phyloP scores from a whole-genome alignment of 2,797 vertebrate genomes.

The Heliangelus exortis region DNA sequence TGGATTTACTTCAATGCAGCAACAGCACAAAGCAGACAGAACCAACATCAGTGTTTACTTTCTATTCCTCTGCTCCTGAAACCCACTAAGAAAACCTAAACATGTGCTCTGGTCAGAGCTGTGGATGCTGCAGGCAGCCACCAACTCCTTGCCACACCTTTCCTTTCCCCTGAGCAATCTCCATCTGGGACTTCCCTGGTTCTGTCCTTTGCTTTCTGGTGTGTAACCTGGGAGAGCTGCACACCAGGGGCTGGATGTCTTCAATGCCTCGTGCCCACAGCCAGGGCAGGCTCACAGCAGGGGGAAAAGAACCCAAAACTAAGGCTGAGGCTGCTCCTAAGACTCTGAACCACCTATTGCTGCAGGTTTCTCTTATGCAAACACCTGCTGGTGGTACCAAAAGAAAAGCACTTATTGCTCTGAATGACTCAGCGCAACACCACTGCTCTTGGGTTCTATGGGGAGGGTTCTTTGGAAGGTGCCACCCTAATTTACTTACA shows the following conservation, averaged over 20 bases:
- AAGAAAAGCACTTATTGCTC: not conserved
- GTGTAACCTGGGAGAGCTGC: not conserved
- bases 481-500: not conserved
- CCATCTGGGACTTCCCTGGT: accelerated
- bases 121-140: accelerated
- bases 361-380: not conserved
- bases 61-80: not conserved
- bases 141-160: accelerated
- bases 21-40: not conserved
- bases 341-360: not conserved
- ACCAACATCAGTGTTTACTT: accelerated
- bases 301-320: not conserved
- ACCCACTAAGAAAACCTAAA: not conserved
- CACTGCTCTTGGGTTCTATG: not conserved
- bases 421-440: no score
- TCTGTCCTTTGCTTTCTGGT: not conserved
- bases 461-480: not conserved
- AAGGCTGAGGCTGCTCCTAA: not conserved
- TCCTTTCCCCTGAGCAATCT: not conserved
- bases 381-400: not conserved
- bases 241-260: no score
- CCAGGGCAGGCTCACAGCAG: not conserved
- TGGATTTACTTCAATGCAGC: not conserved
- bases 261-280: accelerated
- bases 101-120: not conserved